Conservation (phyloP, 1,140 invertebrate genomes). For the Ceratitis capitata region DNA sequence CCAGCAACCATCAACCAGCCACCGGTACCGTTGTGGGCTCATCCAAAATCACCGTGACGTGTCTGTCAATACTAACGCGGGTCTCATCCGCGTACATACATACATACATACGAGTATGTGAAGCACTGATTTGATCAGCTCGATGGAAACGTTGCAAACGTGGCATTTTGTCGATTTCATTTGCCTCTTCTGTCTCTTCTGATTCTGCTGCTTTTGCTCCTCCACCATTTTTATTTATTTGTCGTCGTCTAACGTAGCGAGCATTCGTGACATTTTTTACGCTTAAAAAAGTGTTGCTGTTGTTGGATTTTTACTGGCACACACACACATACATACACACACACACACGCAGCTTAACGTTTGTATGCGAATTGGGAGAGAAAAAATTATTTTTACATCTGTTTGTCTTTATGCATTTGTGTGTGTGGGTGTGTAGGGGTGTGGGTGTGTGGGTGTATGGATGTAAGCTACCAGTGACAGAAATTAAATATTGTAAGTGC, state of each 20-base stretch:
- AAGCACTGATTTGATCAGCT: conserved; percentile 10
- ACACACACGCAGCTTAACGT: too few species aligned
- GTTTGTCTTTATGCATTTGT: too few species aligned
- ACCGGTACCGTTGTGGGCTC: neutral
- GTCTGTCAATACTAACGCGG: conserved; percentile 13
- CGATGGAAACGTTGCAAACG: conserved; percentile 10
- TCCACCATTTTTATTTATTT: too few species aligned
- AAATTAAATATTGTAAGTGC: conserved; percentile 24
- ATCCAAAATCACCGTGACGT: conserved; percentile 13
- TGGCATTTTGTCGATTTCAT: conserved; percentile 1
- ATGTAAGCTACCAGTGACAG: neutral
- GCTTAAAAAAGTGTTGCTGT: neutral
- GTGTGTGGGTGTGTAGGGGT: neutral
- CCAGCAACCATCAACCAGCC: neutral
- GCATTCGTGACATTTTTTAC: conserved; percentile 23
- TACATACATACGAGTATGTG: too few species aligned
- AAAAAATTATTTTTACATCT: neutral
- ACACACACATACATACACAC: too few species aligned
- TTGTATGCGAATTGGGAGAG: neutral
- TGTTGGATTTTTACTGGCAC: neutral
- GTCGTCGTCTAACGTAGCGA: neutral
- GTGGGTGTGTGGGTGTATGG: neutral
- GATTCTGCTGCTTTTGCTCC: too few species aligned
- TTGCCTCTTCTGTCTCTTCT: too few species aligned
- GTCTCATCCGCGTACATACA: too few species aligned